Percentiles rank a stretch among this genome's conserved stretches.
Evolutionary conservation across 2,113 vertebrate species (phyloP).

Genomic region (Pelmatolapia mariae): DNA sequence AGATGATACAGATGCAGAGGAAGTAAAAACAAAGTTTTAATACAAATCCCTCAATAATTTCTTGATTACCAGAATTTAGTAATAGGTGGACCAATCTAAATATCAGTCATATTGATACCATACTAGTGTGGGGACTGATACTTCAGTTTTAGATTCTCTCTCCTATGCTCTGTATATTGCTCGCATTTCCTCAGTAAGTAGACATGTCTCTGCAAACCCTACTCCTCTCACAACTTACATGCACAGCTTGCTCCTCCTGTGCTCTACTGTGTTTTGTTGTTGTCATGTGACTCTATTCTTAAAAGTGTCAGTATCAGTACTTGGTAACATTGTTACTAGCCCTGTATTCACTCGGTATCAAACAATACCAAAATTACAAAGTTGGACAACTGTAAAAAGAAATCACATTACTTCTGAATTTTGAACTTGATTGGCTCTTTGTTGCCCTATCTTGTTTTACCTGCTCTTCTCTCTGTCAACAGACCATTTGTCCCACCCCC

Average conservation of each 20-base stretch:
- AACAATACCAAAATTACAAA: neutral
- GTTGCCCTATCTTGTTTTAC: neutral
- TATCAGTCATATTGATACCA: neutral
- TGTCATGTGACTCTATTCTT: neutral
- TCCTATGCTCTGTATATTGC: neutral
- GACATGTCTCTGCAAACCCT: neutral
- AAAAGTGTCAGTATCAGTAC: neutral
- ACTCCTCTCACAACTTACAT: neutral
- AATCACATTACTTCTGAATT: neutral
- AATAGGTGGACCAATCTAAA: neutral
- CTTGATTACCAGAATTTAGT: rapidly evolving
- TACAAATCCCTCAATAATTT: neutral
- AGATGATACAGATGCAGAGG: neutral
- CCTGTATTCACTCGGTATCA: neutral
- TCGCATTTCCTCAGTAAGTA: rapidly evolving
- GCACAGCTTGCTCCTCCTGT: neutral
- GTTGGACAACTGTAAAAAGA: neutral
- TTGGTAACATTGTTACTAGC: neutral
- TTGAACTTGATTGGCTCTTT: neutral
- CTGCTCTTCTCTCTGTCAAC: neutral
- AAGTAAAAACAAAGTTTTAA: neutral
- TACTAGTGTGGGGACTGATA: neutral
- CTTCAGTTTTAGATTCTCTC: neutral
- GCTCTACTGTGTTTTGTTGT: neutral
- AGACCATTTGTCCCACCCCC: neutral